Evolutionary conservation across 2,797 vertebrate species (phyloP).

Genomic region (Oreortyx pictus): DNA sequence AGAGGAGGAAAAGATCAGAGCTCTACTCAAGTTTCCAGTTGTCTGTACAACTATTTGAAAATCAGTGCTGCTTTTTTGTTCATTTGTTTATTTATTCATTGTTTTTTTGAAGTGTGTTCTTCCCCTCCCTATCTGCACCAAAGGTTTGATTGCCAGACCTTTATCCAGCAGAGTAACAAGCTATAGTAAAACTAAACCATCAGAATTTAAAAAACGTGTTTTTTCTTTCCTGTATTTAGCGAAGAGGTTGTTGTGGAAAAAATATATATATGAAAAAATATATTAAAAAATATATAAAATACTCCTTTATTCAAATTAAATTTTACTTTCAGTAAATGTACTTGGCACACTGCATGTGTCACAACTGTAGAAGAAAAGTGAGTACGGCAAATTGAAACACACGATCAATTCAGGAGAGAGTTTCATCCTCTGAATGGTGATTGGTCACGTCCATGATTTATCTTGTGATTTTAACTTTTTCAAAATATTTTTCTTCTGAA

Average conservation of each 20-base stretch:
- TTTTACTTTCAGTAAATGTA: constrained; percentile 40
- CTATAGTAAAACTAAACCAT: neutral
- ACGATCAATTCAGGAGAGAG: constrained; percentile 29
- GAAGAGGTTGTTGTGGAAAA: neutral
- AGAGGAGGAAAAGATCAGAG: neutral
- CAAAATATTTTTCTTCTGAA: neutral
- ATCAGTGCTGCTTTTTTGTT: neutral
- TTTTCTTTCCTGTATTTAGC: neutral
- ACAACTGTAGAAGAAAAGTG: constrained; percentile 36
- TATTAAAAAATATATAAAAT: neutral
- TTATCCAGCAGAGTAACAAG: neutral
- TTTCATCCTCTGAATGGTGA: constrained; percentile 8
- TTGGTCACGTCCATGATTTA: constrained; percentile 36
- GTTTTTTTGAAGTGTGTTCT: neutral
- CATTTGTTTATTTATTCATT: too few species aligned
- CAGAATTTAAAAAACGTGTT: neutral
- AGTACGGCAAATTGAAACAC: constrained; percentile 60
- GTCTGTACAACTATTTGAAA: neutral
- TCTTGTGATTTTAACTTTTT: constrained; percentile 38
- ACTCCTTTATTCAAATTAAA: constrained; percentile 40
- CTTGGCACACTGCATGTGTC: constrained; percentile 22
- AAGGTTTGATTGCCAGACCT: neutral
- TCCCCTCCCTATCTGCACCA: neutral
- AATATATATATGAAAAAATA: too few species aligned
- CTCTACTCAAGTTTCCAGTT: neutral